Evolutionary conservation across 2,113 vertebrate genomes (phyloP).

Genomic region (Centrocercus urophasianus): DNA sequence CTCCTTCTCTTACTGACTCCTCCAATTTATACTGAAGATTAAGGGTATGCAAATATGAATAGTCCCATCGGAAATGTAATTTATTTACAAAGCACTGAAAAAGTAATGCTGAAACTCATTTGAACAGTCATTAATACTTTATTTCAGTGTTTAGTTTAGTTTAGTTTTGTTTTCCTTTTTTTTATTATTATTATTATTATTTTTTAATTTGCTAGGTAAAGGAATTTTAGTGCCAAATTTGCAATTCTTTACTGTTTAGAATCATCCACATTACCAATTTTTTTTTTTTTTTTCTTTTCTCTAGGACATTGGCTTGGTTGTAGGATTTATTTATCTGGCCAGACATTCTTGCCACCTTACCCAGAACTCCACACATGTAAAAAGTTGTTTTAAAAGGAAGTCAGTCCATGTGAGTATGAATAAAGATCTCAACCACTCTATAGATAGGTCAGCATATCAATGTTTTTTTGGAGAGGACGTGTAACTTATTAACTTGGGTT

Average conservation of each 20-base stretch:
- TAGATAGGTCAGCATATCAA: background rate
- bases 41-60: background rate
- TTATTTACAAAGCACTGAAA: background rate
- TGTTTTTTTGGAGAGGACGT: background rate
- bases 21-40: background rate
- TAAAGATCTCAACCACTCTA: background rate
- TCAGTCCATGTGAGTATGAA: background rate
- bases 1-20: background rate
- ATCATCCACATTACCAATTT: background rate
- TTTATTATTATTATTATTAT: no score
- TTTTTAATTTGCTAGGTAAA: background rate
- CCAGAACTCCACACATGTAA: background rate
- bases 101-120: background rate
- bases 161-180: background rate
- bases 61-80: conserved; percentile 15
- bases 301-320: background rate
- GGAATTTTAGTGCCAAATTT: background rate
- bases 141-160: background rate
- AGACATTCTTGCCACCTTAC: background rate
- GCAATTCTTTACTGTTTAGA: background rate
- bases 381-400: background rate
- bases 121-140: background rate
- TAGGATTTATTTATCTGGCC: background rate
- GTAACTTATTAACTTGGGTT: background rate
- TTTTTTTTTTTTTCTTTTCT: background rate